These are phyloP conservation scores for Troides aeacus DNA, from an alignment of 2,888 invertebrate species.

Conservation along the genomic window DNA sequence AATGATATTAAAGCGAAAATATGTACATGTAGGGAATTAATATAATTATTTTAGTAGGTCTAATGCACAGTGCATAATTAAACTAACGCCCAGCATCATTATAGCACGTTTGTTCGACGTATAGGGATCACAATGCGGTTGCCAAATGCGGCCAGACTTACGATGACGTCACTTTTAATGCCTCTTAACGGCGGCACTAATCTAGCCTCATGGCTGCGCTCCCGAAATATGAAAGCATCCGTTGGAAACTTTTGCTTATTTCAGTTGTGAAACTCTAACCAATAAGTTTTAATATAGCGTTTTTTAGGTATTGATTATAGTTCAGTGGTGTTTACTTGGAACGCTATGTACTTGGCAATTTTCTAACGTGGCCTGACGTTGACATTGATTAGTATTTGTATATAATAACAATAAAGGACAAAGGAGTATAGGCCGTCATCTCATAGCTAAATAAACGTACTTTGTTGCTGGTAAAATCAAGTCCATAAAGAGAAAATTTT, in stretches of 20 bases:
- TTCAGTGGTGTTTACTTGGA: no score
- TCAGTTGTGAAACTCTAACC: neutral
- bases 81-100: conserved; percentile 50
- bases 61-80: conserved; percentile 16
- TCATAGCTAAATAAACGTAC: no score
- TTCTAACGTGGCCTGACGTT: no score
- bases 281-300: neutral
- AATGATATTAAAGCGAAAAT: no score
- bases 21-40: no score
- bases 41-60: conserved; percentile 2
- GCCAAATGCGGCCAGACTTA: conserved; percentile 73
- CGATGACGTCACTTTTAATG: conserved; percentile 70
- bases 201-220: conserved; percentile 52
- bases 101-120: conserved; percentile 72
- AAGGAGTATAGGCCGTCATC: no score
- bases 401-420: no score
- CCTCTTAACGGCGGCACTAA: conserved; percentile 56
- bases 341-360: no score
- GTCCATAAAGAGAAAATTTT: no score
- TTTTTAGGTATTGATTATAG: neutral
- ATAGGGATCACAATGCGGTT: conserved; percentile 71
- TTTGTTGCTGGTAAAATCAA: no score
- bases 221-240: conserved; percentile 50
- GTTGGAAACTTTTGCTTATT: conserved; percentile 38
- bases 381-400: no score